Evolutionary conservation across 2,888 invertebrate species (phyloP).

Genomic region (Platypus cylindrus): DNA sequence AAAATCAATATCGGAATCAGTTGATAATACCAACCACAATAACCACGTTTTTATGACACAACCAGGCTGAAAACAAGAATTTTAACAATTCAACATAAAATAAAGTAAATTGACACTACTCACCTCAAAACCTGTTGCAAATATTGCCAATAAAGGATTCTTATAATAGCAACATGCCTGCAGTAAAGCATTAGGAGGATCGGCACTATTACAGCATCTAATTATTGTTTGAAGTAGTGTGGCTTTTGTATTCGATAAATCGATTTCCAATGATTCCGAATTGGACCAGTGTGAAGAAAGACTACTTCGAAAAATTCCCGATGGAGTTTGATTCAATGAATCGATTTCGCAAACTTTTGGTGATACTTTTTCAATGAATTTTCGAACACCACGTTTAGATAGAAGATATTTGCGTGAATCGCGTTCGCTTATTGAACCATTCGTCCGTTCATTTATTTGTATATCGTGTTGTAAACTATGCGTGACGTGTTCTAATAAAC

Average conservation of each 20-base stretch:
- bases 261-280: constrained; percentile 37
- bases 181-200: constrained; percentile 52
- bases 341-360: no score
- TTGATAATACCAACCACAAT: constrained; percentile 41
- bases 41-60: constrained; percentile 48
- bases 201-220: constrained; percentile 54
- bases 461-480: constrained; percentile 34
- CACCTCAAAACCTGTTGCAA: constrained; percentile 60
- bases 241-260: constrained; percentile 30
- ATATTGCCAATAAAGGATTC: constrained; percentile 49
- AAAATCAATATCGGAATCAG: constrained; percentile 17
- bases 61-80: constrained; percentile 39
- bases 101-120: constrained; percentile 10
- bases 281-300: constrained; percentile 31
- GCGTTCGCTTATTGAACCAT: constrained; percentile 26
- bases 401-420: constrained; percentile 33
- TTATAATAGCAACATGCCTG: constrained; percentile 44
- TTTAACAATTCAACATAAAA: no score
- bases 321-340: no score
- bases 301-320: constrained; percentile 29
- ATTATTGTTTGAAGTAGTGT: constrained; percentile 48
- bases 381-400: constrained; percentile 29
- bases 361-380: constrained; percentile 18
- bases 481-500: constrained; percentile 48
- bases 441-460: constrained; percentile 25